phyloP scores from a whole-genome alignment of 1,140 invertebrate genomes.

The Lethrus apterus region DNA sequence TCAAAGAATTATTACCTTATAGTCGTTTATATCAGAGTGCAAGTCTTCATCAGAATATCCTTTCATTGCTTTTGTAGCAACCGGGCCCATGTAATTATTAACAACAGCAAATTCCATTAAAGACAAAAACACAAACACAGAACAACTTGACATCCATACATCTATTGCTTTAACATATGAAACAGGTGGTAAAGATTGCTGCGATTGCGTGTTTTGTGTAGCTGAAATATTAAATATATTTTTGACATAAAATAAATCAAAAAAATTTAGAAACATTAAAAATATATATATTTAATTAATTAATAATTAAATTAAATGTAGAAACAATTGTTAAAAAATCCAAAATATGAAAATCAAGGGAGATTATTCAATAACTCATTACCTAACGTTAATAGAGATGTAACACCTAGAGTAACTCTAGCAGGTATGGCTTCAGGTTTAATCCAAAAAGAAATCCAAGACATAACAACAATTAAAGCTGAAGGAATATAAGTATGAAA shows the following conservation, averaged over 20 bases:
- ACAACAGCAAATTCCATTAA: conserved; percentile 89
- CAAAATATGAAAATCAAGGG: too few relatives aligned
- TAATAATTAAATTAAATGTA: too few relatives aligned
- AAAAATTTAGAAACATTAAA: too few relatives aligned
- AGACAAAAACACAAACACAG: conserved; percentile 86
- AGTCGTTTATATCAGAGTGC: conserved; percentile 61
- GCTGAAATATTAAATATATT: conserved; percentile 45
- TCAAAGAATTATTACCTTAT: conserved; percentile 50
- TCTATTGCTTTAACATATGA: conserved; percentile 89
- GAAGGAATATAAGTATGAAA: conserved; percentile 89
- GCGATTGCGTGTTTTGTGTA: conserved; percentile 84
- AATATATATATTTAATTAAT: too few relatives aligned
- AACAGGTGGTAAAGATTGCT: conserved; percentile 81
- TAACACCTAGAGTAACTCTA: conserved; percentile 72
- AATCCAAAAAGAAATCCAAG: conserved; percentile 91
- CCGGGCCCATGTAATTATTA: conserved; percentile 85
- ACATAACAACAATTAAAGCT: conserved; percentile 85
- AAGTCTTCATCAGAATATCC: conserved; percentile 83
- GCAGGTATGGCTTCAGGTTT: conserved; percentile 84
- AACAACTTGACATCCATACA: conserved; percentile 90
- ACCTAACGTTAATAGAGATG: conserved; percentile 75
- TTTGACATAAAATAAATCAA: not conserved
- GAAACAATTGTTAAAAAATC: too few relatives aligned
- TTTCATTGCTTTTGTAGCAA: conserved; percentile 82
- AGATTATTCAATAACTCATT: too few relatives aligned